phyloP scores from a whole-genome alignment of 2,888 invertebrate species.

The Phortica okadai region DNA sequence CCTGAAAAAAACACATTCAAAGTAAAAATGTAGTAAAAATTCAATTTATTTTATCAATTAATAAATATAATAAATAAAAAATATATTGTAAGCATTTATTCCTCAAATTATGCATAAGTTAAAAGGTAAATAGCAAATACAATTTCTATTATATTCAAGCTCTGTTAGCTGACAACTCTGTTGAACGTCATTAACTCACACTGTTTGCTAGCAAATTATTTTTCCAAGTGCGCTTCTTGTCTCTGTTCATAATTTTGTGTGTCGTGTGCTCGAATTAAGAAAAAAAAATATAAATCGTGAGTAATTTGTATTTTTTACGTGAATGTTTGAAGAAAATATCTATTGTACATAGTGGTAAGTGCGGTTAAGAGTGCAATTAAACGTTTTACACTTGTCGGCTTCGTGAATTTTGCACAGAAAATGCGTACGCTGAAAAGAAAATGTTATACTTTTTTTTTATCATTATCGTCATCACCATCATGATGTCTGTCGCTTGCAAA shows the following conservation, averaged over 20 bases:
- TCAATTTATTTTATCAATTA: background rate
- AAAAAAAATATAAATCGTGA: background rate
- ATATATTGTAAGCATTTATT: too few species aligned
- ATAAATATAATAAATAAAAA: too few species aligned
- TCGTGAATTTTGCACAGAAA: background rate
- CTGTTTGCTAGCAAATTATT: conserved; percentile 24
- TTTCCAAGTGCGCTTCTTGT: conserved; percentile 2
- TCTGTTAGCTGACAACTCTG: background rate
- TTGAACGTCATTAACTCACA: background rate
- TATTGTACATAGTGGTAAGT: conserved; percentile 24
- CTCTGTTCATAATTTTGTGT: background rate
- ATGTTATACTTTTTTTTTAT: conserved; percentile 2
- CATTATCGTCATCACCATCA: background rate
- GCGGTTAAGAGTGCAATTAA: conserved; percentile 18
- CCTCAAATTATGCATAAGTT: background rate
- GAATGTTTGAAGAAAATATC: background rate
- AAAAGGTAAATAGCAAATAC: background rate
- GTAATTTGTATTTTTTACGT: conserved; percentile 28
- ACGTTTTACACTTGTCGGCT: conserved; percentile 2
- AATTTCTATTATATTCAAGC: background rate
- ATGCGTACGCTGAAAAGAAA: background rate
- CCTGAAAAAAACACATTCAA: background rate
- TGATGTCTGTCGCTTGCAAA: background rate
- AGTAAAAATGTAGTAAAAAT: background rate
- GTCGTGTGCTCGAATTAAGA: background rate